phyloP scores from a whole-genome alignment of 2,113 vertebrate genomes.

The Syngnathus scovelli region DNA sequence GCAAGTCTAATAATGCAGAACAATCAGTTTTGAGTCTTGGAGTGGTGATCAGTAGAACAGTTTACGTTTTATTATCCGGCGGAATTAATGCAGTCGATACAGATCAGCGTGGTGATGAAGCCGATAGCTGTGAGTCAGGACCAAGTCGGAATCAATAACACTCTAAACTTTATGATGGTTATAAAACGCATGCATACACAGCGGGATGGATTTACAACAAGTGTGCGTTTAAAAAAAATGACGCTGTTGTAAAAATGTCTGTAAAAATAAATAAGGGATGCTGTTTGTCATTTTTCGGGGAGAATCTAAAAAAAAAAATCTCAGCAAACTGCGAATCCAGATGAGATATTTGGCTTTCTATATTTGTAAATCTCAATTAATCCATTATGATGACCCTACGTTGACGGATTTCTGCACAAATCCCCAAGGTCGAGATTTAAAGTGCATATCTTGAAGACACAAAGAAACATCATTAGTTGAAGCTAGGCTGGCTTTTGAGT shows the following conservation, averaged over 20 bases:
- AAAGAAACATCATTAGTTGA: background rate
- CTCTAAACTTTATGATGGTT: conserved; percentile 34
- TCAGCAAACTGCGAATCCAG: background rate
- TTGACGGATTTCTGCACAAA: background rate
- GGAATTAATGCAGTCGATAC: conserved; percentile 37
- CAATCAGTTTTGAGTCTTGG: conserved; percentile 40
- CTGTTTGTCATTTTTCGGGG: background rate
- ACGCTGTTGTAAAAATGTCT: conserved; percentile 4
- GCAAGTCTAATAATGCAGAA: conserved; percentile 31
- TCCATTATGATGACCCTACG: background rate
- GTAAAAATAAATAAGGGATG: background rate
- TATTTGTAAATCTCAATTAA: background rate
- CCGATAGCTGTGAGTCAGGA: conserved; percentile 39
- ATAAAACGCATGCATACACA: conserved; percentile 36
- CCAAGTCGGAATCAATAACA: conserved; percentile 44
- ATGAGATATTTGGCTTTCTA: background rate
- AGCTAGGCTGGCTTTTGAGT: background rate
- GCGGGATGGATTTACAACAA: conserved; percentile 10
- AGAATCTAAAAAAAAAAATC: background rate
- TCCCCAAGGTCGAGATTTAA: background rate
- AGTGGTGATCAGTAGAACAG: conserved; percentile 45
- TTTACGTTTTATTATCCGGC: conserved; percentile 47
- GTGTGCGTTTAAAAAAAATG: background rate
- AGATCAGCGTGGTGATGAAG: conserved; percentile 29
- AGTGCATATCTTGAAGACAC: background rate